These are phyloP conservation scores for Zelostemma sp. DNA, from an alignment of 1,140 invertebrate species.

Conservation along the genomic window DNA sequence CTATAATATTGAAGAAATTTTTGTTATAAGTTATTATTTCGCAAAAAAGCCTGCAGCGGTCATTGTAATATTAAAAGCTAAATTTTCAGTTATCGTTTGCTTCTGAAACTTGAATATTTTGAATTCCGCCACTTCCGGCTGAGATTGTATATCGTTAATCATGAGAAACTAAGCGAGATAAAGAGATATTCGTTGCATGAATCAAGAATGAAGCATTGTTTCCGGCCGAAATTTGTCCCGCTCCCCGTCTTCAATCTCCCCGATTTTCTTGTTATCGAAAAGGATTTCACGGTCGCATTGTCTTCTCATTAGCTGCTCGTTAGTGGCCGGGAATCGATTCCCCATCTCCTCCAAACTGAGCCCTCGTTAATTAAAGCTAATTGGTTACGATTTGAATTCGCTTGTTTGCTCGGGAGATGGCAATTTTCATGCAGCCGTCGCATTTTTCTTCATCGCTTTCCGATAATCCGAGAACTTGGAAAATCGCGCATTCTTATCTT, in stretches of 20 bases:
- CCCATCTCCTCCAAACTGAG: conserved; percentile 5
- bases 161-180: background rate
- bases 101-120: no score
- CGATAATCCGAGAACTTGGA: background rate
- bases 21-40: no score
- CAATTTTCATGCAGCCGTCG: background rate
- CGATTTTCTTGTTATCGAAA: conserved; percentile 1
- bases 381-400: conserved; percentile 7
- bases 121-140: no score
- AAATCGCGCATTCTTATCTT: background rate
- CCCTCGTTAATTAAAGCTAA: conserved; percentile 11
- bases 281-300: conserved; percentile 11
- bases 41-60: no score
- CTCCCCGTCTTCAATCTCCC: conserved; percentile 7
- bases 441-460: background rate
- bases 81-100: no score
- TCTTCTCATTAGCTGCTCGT: conserved; percentile 20
- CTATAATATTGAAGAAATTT: no score
- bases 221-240: background rate
- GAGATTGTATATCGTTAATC: no score
- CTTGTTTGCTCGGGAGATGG: no score
- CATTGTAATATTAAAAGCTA: no score
- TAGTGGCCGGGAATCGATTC: conserved; percentile 22
- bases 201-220: no score
- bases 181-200: background rate